phyloP scores from a whole-genome alignment of 2,113 vertebrate genomes.

The Zosterops japonicus region DNA sequence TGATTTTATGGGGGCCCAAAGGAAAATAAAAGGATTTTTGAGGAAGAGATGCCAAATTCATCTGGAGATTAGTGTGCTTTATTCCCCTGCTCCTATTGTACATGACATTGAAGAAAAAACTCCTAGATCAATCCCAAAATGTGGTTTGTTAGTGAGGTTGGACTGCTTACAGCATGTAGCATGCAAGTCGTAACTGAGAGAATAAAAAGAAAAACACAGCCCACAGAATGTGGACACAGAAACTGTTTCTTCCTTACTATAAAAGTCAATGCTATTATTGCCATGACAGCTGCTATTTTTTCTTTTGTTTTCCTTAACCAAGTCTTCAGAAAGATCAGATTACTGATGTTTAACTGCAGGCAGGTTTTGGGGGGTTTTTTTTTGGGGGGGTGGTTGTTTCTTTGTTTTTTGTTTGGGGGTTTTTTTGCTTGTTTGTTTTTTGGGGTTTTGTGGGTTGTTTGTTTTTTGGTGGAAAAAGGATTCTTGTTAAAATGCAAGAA shows the following conservation, averaged over 20 bases:
- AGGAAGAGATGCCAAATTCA: neutral
- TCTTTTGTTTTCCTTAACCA: neutral
- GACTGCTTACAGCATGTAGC: neutral
- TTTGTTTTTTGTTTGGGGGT: too few relatives aligned
- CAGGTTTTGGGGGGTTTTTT: too few relatives aligned
- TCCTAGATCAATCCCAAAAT: neutral
- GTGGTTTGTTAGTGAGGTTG: neutral
- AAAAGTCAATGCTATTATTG: neutral
- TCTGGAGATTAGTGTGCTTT: neutral
- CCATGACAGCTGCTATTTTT: neutral
- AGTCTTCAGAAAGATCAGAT: neutral
- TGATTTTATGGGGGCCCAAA: slow-evolving; percentile 25
- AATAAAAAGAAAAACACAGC: neutral
- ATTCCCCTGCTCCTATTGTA: neutral
- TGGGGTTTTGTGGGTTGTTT: too few relatives aligned
- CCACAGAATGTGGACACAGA: neutral
- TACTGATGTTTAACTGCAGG: neutral
- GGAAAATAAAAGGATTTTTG: slow-evolving; percentile 11
- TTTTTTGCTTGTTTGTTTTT: too few relatives aligned
- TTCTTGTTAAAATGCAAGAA: neutral
- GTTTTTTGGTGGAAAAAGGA: neutral
- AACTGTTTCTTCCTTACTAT: neutral
- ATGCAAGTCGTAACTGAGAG: neutral
- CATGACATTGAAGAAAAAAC: neutral
- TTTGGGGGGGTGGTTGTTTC: too few relatives aligned